Evolutionary conservation across 2,888 invertebrate species (phyloP).

Genomic region (Ophraella communa): DNA sequence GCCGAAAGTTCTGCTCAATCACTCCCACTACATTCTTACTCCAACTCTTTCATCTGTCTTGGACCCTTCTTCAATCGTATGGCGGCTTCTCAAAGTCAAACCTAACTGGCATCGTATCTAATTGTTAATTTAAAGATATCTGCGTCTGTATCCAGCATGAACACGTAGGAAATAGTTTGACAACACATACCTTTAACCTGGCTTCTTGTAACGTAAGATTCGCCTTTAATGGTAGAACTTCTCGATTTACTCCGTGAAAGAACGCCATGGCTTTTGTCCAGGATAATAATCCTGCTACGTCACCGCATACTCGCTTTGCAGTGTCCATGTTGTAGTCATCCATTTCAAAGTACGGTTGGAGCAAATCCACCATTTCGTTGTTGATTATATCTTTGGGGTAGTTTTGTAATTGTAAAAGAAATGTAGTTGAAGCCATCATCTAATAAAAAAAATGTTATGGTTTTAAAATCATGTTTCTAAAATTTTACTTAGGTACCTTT

Average conservation of each 20-base stretch:
- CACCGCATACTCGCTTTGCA: slow-evolving; percentile 93
- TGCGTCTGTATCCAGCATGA: no score
- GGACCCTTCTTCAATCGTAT: no score
- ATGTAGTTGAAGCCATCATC: slow-evolving; percentile 96
- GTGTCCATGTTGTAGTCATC: slow-evolving; percentile 98
- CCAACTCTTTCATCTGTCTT: no score
- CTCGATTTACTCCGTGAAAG: slow-evolving; percentile 95
- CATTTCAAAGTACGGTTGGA: slow-evolving; percentile 92
- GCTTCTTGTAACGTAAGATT: slow-evolving; percentile 92
- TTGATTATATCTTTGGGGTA: slow-evolving; percentile 97
- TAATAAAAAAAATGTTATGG: no score
- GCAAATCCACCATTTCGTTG: slow-evolving; percentile 94
- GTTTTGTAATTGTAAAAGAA: slow-evolving; percentile 88
- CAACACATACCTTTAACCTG: slow-evolving; percentile 69
- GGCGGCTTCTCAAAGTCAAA: no score
- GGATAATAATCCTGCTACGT: slow-evolving; percentile 89
- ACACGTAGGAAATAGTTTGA: no score
- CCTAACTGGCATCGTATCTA: no score
- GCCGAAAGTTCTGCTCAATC: no score
- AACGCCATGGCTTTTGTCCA: slow-evolving; percentile 98
- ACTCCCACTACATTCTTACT: no score
- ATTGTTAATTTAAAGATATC: no score
- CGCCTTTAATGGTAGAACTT: slow-evolving; percentile 92
- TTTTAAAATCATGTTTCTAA: not conserved
- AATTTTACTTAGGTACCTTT: slow-evolving; percentile 62